Evolutionary conservation across 2,113 vertebrate genomes (phyloP).

Genomic region (Sebastes schlegelii): DNA sequence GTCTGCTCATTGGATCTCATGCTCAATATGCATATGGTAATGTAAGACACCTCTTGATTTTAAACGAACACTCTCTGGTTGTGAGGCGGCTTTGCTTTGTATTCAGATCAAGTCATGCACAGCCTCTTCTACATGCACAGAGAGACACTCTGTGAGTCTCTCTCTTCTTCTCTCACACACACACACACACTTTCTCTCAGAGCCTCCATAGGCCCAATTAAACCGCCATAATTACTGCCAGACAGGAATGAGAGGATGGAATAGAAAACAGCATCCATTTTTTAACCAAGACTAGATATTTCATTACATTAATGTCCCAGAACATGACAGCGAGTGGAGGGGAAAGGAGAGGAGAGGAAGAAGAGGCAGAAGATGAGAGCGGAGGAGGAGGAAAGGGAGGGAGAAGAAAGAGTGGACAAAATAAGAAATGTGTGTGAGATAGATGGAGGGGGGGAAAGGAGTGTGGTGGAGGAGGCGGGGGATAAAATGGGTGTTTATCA

Average conservation of each 20-base stretch:
- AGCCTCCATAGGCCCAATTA: constrained; percentile 74
- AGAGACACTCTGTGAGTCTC: constrained; percentile 29
- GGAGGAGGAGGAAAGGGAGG: background rate
- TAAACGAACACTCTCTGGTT: constrained; percentile 52
- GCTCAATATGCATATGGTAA: constrained; percentile 21
- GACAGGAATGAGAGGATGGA: constrained; percentile 63
- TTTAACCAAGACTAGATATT: constrained; percentile 47
- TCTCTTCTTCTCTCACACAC: background rate
- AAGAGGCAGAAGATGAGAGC: background rate
- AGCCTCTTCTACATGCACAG: constrained; percentile 43
- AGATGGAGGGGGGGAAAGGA: background rate
- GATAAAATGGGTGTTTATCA: constrained; percentile 45
- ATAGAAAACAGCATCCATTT: constrained; percentile 58
- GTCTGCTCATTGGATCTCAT: constrained; percentile 13
- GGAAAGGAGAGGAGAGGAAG: background rate
- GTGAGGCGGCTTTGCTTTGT: constrained; percentile 49
- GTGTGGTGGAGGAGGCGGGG: background rate
- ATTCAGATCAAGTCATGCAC: constrained; percentile 53
- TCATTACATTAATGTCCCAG: constrained; percentile 31
- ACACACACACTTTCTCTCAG: constrained; percentile 29
- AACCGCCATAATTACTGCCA: constrained; percentile 73
- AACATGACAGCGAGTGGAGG: constrained; percentile 36
- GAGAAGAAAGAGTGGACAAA: background rate
- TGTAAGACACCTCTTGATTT: constrained; percentile 28
- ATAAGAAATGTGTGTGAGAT: constrained; percentile 4